Base-by-base conservation (phyloP, 2,888 invertebrate species). In the Platynereis dumerilii region DNA sequence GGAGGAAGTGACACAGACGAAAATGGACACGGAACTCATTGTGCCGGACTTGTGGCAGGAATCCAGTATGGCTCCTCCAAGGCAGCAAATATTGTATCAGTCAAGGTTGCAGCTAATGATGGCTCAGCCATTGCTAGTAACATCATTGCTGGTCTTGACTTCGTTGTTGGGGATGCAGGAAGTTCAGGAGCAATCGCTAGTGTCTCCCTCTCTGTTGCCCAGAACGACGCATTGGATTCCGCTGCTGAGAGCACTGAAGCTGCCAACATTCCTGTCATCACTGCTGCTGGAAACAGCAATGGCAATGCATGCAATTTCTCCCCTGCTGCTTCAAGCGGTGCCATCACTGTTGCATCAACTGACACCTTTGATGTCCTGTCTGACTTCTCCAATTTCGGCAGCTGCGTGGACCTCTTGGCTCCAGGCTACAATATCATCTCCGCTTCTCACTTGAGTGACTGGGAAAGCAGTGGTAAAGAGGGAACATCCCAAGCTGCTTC, bases 341-440 rank as follows among this genome's bases (percentile, higher is more conserved):
- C 55, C 29, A 22, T 2, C 17, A 42, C 10, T 60, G n/a, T n/a
- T n/a, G n/a, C n/a, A n/a, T n/a, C n/a, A n/a, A n/a, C n/a, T n/a
- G n/a, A n/a, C n/a, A n/a, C n/a, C n/a, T n/a, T n/a, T n/a, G n/a
- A 65, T 44, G 28, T 27, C 10, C 17, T 62, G 2, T 56, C 61
- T 17, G 12, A 22, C 15, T 66, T 63, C 56, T 58, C 61, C n/a
- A 68, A 68, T 52, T 62, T 26, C 22, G 68, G 68, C 17, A n/a
- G 34, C 2, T 68, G 68, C 39, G 65, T 68, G 24, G 68, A 68
- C 44, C 52, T 68, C n/a, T 27, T 68, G 5, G 65, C 65, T 17
- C 68, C 68, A 7, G 68, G 67, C 1, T 60, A 48, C 17, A n/a
- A 45, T 12, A 48, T 67, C 17, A 17, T 60, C 1, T 59, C 65